phyloP scores from a whole-genome alignment of 2,797 vertebrate genomes.

The Telmatherina bonti region DNA sequence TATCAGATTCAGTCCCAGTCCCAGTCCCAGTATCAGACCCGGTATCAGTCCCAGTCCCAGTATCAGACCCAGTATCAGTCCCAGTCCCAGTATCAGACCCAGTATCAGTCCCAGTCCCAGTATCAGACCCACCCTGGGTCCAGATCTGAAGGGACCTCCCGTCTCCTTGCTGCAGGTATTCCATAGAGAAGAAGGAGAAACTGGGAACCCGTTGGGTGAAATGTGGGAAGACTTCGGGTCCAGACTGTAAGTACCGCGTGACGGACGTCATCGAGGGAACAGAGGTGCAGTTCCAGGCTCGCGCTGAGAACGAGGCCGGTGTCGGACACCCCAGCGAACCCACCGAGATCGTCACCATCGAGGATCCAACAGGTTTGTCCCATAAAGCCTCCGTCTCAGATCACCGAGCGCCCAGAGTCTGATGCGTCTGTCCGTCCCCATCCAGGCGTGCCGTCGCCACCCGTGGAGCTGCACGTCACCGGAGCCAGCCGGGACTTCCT shows the following conservation, averaged over 20 bases:
- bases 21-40: no score
- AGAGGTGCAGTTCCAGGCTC: slow-evolving; percentile 96
- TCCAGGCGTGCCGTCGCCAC: slow-evolving; percentile 91
- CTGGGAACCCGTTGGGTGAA: slow-evolving; percentile 98
- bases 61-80: no score
- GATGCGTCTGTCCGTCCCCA: background rate
- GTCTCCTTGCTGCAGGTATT: slow-evolving; percentile 82
- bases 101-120: no score
- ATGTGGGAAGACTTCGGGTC: slow-evolving; percentile 94
- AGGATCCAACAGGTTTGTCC: slow-evolving; percentile 92
- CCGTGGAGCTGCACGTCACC: slow-evolving; percentile 92
- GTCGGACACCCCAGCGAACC: slow-evolving; percentile 95
- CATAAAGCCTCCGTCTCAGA: background rate
- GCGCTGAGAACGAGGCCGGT: slow-evolving; percentile 97
- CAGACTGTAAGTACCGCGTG: slow-evolving; percentile 93
- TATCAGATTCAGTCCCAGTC: no score
- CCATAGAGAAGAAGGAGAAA: slow-evolving; percentile 98
- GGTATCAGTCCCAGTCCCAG: no score
- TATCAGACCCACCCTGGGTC: no score
- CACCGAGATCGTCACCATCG: slow-evolving; percentile 92
- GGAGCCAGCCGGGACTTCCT: slow-evolving; percentile 92
- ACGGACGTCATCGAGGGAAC: slow-evolving; percentile 98
- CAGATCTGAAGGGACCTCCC: no score
- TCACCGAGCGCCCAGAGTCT: background rate
- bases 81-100: no score